Evolutionary conservation across 2,113 vertebrate genomes (phyloP).

Genomic region (Melanotaenia duboulayi): DNA sequence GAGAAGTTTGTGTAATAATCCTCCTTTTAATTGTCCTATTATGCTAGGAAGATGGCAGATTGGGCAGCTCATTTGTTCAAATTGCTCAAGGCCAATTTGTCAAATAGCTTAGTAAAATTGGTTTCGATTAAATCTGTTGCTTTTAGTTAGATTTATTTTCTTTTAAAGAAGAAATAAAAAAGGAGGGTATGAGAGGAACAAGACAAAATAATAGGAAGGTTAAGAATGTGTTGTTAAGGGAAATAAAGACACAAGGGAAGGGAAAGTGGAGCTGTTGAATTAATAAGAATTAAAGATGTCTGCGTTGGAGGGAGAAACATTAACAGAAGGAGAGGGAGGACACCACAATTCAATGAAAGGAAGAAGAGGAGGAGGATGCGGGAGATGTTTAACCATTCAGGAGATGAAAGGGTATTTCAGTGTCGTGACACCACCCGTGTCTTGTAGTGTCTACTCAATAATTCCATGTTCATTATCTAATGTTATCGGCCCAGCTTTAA

Average conservation of each 20-base stretch:
- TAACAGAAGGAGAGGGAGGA: constrained; percentile 20
- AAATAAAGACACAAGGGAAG: neutral
- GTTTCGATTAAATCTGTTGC: too few relatives aligned
- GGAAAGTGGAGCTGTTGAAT: neutral
- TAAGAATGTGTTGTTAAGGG: neutral
- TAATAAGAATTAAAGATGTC: constrained; percentile 9
- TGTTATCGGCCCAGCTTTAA: constrained; percentile 43
- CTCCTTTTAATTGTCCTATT: constrained; percentile 34
- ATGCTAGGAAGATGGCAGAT: constrained; percentile 14
- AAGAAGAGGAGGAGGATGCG: constrained; percentile 15
- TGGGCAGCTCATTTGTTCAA: constrained; percentile 1
- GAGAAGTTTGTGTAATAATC: constrained; percentile 3
- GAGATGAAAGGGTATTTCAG: constrained; percentile 55
- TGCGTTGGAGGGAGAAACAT: constrained; percentile 2
- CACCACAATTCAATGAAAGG: constrained; percentile 16
- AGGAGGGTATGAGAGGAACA: neutral
- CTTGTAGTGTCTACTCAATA: constrained; percentile 52
- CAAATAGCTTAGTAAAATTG: constrained; percentile 12
- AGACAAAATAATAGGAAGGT: neutral
- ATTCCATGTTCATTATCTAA: constrained; percentile 56
- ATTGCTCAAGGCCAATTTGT: constrained; percentile 18
- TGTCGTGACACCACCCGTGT: constrained; percentile 41
- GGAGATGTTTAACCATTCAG: constrained; percentile 53
- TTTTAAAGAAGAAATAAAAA: neutral
- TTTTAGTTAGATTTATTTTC: too few relatives aligned